A percentile compares a stretch with the other conserved stretches of the same genome.
These are phyloP conservation scores for Pampus argenteus DNA, from an alignment of 2,797 vertebrate species.

Conservation along the genomic window DNA sequence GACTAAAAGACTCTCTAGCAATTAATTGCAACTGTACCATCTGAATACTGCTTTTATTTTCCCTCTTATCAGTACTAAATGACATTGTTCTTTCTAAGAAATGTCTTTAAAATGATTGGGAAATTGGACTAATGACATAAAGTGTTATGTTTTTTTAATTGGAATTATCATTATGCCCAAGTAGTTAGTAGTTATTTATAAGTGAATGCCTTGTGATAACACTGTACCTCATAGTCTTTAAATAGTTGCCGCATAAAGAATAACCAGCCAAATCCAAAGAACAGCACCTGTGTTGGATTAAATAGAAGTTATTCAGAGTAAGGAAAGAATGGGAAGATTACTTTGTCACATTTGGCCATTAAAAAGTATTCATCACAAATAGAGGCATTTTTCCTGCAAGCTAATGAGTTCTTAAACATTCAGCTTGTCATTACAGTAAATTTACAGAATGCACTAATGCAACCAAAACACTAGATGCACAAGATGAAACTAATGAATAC, in stretches of 20 bases:
- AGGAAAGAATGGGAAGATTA: neutral
- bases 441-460: too few relatives aligned
- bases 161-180: neutral
- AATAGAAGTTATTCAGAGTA: neutral
- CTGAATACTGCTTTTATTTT: neutral
- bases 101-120: too few relatives aligned
- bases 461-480: too few relatives aligned
- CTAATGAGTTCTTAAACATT: neutral
- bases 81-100: too few relatives aligned
- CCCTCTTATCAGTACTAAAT: too few relatives aligned
- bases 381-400: neutral
- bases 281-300: constrained; percentile 87
- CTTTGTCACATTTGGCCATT: neutral
- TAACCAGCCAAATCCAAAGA: constrained; percentile 98
- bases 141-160: neutral
- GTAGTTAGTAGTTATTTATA: neutral
- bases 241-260: constrained; percentile 98
- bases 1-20: neutral
- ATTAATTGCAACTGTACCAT: neutral
- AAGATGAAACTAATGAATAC: too few relatives aligned
- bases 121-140: too few relatives aligned
- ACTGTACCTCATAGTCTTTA: constrained; percentile 96
- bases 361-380: neutral
- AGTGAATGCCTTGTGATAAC: neutral
- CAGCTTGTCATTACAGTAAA: too few relatives aligned